Conservation (phyloP, 2,888 invertebrate species). For the Ditylenchus weischeri region DNA sequence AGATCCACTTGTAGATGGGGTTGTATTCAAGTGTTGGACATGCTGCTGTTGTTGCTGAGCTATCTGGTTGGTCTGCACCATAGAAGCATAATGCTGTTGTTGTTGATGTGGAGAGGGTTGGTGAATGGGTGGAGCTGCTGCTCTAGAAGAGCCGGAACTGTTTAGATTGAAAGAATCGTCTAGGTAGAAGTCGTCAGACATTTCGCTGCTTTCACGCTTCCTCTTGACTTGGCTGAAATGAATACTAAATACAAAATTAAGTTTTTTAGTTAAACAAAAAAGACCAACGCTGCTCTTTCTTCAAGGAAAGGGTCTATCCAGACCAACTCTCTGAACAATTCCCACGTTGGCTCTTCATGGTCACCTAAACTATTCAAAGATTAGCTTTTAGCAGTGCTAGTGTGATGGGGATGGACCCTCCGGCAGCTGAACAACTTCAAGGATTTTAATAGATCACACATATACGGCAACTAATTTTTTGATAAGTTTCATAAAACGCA, state of each 20-base stretch:
- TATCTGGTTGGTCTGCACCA: neutral
- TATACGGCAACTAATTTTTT: no score
- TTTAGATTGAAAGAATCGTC: conserved; percentile 20
- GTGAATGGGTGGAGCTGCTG: neutral
- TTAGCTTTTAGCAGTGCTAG: neutral
- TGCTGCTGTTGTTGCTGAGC: conserved; percentile 12
- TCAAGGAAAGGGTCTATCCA: conserved; percentile 53
- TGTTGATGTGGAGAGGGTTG: conserved; percentile 2
- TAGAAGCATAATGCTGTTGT: no score
- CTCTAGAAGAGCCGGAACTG: neutral
- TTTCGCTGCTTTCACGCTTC: conserved; percentile 34
- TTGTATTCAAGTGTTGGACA: neutral
- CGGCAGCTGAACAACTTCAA: no score
- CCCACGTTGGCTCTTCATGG: conserved; percentile 43
- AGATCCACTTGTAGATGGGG: no score
- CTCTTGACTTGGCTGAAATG: conserved; percentile 31
- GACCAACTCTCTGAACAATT: conserved; percentile 42
- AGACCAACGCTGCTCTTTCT: conserved; percentile 38
- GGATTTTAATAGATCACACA: no score
- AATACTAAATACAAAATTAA: conserved; percentile 2
- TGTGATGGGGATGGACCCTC: no score
- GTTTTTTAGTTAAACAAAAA: neutral
- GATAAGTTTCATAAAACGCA: no score
- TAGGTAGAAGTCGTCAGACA: conserved; percentile 35
- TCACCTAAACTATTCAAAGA: conserved; percentile 6